These are phyloP conservation scores for Drosophila sturtevanti DNA, from an alignment of 1,140 invertebrate genomes.

Conservation along the genomic window DNA sequence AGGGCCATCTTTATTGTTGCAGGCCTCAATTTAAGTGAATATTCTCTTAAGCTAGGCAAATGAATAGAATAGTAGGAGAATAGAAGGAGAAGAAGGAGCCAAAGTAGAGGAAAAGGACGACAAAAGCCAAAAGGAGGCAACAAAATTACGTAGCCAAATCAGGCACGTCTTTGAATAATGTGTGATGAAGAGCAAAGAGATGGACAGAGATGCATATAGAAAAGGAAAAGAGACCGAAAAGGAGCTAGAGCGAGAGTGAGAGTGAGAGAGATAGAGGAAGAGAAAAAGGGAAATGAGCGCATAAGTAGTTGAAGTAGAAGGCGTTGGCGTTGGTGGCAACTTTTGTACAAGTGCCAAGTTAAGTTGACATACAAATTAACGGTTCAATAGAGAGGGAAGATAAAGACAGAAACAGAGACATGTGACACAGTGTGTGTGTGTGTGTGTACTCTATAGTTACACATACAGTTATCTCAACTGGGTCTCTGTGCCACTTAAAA, in stretches of 20 bases:
- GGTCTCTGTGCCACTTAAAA: constrained; percentile 62
- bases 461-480: constrained; percentile 40
- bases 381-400: constrained; percentile 65
- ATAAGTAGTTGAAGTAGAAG: constrained; percentile 14
- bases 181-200: background rate
- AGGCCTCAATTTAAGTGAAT: constrained; percentile 45
- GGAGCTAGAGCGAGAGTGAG: background rate
- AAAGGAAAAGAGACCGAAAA: background rate
- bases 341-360: constrained; percentile 55
- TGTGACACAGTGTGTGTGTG: background rate
- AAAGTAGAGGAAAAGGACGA: background rate
- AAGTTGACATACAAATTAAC: constrained; percentile 75
- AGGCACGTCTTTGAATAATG: constrained; percentile 8
- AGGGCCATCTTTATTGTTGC: constrained; percentile 66
- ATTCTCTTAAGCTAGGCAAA: constrained; percentile 35
- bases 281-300: constrained; percentile 21
- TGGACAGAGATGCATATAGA: background rate
- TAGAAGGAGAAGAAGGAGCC: background rate
- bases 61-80: constrained; percentile 32
- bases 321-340: constrained; percentile 17
- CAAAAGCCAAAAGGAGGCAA: constrained; percentile 12
- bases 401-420: constrained; percentile 32
- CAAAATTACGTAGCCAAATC: constrained; percentile 27
- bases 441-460: background rate
- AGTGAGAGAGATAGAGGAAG: background rate